Evolutionary conservation across 2,888 invertebrate species (phyloP), one percentile per base, ranked within the genome.

Genomic region (Nemotelus nigrinus): DNA sequence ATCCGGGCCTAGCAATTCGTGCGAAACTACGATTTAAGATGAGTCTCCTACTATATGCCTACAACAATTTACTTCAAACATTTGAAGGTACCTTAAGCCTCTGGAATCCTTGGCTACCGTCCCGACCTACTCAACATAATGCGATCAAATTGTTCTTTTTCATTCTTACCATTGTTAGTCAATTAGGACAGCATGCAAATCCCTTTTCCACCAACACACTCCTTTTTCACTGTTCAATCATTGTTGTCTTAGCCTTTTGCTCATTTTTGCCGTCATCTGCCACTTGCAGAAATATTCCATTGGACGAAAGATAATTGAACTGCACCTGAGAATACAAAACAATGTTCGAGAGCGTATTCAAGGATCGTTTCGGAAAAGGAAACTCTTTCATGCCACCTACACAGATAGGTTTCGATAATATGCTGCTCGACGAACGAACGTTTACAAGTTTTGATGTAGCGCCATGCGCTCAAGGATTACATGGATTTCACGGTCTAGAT

Each of bases 401-500:
- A 53, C 55, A 55, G 70, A 48, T 65, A 47, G 45, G 7, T 45
- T 7, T 43, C 41, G 25, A 63, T 5, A 2, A 8, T 10, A 7
- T 10, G n/a, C 25, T n/a, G 45, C 41, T 43, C 10, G 63, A 43
- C 6, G 45, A 41, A 65, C 45, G 65, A 8, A 8, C 45, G 3
- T 41, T 10, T 10, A 2, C 47, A n/a, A 65, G 44, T 7, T n/a
- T 25, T 65, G 45, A 68, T 70, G 57, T 76, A 79, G 79, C 79
- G 79, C 79, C 79, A 79, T 79, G 79, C 79, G 79, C 79, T 78
- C 68, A 25, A 53, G 76, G 78, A 79, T 79, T 79, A 79, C 77
- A 53, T 71, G 68, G 79, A 79, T 79, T 79, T 79, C 68, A 79
- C 78, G 79, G 79, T 79, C 79, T 79, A 79, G 76, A 79, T 76